Evolutionary conservation across 2,113 vertebrate species (phyloP).

Genomic region (Mus spicilegus): DNA sequence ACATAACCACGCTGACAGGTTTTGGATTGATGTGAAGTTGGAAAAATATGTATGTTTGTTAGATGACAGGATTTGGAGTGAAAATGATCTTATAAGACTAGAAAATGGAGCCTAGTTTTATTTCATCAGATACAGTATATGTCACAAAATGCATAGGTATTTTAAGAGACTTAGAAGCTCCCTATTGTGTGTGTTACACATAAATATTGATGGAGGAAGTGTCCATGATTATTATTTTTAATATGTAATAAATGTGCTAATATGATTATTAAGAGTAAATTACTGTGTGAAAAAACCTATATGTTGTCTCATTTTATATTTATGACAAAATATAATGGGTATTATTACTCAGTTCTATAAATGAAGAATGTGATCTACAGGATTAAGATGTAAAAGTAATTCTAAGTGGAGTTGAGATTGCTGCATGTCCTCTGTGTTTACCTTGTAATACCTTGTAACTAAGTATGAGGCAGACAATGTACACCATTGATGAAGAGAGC

Average conservation of each 20-base stretch:
- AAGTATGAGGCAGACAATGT: background rate
- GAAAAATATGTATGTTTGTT: conserved; percentile 21
- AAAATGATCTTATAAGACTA: conserved; percentile 51
- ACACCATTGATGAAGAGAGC: background rate
- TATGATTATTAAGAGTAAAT: background rate
- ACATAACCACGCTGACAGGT: conserved; percentile 33
- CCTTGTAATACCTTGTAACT: background rate
- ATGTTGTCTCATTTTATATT: background rate
- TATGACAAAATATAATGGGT: background rate
- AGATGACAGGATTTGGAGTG: conserved; percentile 15
- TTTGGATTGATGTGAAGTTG: conserved; percentile 26
- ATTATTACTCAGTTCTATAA: background rate
- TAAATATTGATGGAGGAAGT: background rate
- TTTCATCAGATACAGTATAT: conserved; percentile 42
- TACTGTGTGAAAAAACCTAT: background rate
- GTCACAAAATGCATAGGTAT: background rate
- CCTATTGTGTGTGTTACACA: background rate
- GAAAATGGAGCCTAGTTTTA: conserved; percentile 42
- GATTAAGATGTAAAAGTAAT: background rate
- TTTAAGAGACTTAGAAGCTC: background rate
- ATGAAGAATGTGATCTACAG: conserved; percentile 22
- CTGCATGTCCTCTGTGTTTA: background rate
- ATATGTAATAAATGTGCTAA: background rate
- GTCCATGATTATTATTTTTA: no score
- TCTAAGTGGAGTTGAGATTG: background rate